phyloP scores from a whole-genome alignment of 2,888 invertebrate genomes.

The Sisyra nigra region DNA sequence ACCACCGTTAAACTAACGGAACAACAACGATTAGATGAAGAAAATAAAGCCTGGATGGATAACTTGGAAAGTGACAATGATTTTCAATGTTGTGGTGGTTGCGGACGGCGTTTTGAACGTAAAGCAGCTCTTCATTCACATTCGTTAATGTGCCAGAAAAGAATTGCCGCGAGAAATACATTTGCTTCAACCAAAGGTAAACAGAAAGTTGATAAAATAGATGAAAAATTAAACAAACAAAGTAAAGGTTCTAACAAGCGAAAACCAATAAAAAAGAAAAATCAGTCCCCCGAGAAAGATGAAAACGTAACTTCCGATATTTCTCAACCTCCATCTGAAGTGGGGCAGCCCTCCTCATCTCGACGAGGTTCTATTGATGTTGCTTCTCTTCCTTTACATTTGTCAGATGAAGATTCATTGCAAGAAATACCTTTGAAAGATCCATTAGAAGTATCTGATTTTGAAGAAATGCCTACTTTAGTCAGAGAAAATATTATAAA shows the following conservation, averaged over 20 bases:
- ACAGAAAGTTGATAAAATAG: no score
- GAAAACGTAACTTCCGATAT: background rate
- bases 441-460: constrained; percentile 1
- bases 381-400: background rate
- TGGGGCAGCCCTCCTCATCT: background rate
- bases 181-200: constrained; percentile 7
- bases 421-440: constrained; percentile 4
- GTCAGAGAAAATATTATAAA: background rate
- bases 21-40: constrained; percentile 33
- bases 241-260: no score
- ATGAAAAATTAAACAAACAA: no score
- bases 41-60: constrained; percentile 48
- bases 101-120: constrained; percentile 55
- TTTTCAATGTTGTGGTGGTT: constrained; percentile 46
- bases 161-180: constrained; percentile 29
- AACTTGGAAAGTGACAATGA: constrained; percentile 45
- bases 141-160: constrained; percentile 46
- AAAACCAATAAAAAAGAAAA: background rate
- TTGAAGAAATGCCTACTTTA: background rate
- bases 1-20: constrained; percentile 1
- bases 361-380: no score
- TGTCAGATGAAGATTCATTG: constrained; percentile 2
- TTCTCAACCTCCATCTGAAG: background rate
- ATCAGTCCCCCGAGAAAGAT: background rate
- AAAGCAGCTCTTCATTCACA: constrained; percentile 57